phyloP scores from a whole-genome alignment of 2,888 invertebrate species.

The Anoplius nigerrimus region DNA sequence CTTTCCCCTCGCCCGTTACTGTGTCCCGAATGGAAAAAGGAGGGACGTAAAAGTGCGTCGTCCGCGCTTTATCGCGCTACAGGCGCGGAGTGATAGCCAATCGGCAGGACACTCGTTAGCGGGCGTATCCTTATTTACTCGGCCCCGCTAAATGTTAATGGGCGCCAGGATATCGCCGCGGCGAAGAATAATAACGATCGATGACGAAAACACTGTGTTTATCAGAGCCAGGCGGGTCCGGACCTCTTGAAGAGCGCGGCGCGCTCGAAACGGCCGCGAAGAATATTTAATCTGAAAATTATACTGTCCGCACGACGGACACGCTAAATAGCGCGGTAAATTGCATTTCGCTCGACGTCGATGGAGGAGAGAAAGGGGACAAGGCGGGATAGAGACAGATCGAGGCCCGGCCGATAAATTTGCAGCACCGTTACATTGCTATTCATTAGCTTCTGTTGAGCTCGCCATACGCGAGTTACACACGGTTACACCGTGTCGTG shows the following conservation, averaged over 20 bases:
- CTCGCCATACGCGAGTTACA: neutral
- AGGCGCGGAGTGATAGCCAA: too few relatives aligned
- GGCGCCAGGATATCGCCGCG: too few relatives aligned
- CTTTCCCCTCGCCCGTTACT: too few relatives aligned
- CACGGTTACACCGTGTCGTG: constrained; percentile 2
- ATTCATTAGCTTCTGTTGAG: constrained; percentile 6
- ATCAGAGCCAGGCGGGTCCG: neutral
- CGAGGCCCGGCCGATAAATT: constrained; percentile 7
- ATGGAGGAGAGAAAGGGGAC: neutral
- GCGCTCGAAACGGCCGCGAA: neutral
- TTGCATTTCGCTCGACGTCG: neutral
- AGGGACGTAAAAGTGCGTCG: too few relatives aligned
- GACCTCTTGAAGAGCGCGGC: neutral
- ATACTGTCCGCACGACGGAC: neutral
- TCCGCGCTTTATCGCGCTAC: too few relatives aligned
- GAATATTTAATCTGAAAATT: constrained; percentile 1
- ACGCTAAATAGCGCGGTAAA: too few relatives aligned
- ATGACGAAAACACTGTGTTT: too few relatives aligned
- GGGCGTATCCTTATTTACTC: neutral
- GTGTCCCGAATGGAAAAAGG: too few relatives aligned
- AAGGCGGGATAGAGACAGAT: neutral
- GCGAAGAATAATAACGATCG: too few relatives aligned
- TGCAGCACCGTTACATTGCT: constrained; percentile 1
- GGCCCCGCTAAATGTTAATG: neutral
- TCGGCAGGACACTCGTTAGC: too few relatives aligned